Evolutionary conservation across 2,113 vertebrate genomes (phyloP), one percentile per base, ranked within the genome.

Genomic region (Rhea pennata): DNA sequence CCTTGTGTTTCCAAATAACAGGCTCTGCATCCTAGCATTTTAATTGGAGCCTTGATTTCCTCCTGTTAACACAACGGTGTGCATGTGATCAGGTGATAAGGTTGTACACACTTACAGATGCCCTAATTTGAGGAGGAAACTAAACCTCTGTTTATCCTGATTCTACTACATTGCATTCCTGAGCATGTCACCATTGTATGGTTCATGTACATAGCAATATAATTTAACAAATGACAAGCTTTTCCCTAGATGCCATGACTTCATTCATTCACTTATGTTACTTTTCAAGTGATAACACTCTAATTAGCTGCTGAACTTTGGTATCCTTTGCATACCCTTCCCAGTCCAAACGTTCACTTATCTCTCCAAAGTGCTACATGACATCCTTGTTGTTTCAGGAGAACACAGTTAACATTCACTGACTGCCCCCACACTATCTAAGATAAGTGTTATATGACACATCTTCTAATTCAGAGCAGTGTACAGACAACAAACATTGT

Each of bases 361-460:
- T 98, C 98, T 98, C 70, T 95, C 75, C 88, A 91, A 95, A 98
- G 98, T 98, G 98, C 97, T 97, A 97, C 82, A 97, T 98, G 98
- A 98, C 97, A 91, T 98, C 96, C 97, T 97, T 97, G 97, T 98
- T 98, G 97, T 97, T 98, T 98, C 96, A 98, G 97, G 92, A 98
- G 97, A 94, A 94, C 91, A 95, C 90, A 97, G 96, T 98, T 98
- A 98, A 93, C 96, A 97, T 98, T 96, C 97, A 91, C 97, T 97
- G 96, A 81, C 97, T 97, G 95, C 96, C 80, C 88, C 94, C 93
- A 95, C 91, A 36, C 81, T 98, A 97, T 98, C 98, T 97, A 80
- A 97, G 96, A 98, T 97, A 98, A 97, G 98, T 98, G 95, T 97
- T 97, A 94, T 79, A 96, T 97, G 98, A 98, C 95, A 97, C 95